A percentile compares a stretch with the other conserved stretches of the same genome.
These are phyloP conservation scores for Oscheius onirici DNA, from an alignment of 2,888 invertebrate genomes.

Conservation along the genomic window DNA sequence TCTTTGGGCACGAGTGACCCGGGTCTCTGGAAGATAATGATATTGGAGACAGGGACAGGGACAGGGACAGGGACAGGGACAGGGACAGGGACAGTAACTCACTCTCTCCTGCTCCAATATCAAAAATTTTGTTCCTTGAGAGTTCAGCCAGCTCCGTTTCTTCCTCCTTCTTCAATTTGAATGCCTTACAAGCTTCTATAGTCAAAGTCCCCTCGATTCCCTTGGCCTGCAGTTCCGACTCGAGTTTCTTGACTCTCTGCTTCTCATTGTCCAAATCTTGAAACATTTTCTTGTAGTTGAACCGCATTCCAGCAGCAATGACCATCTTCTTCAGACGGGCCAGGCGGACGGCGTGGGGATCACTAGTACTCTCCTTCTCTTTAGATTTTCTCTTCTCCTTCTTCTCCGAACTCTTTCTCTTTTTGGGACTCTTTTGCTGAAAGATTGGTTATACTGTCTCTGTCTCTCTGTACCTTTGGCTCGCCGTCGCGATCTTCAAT, in stretches of 20 bases:
- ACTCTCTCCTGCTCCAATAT: constrained; percentile 27
- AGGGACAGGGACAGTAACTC: too few relatives aligned
- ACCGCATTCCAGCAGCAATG: constrained; percentile 23
- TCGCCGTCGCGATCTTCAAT: constrained; percentile 4
- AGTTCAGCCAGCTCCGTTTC: constrained; percentile 27
- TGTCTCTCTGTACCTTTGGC: background rate
- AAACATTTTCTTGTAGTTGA: constrained; percentile 32
- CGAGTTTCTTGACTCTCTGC: constrained; percentile 28
- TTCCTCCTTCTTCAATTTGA: constrained; percentile 21
- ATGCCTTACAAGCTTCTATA: constrained; percentile 13
- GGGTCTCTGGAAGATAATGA: background rate
- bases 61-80: background rate
- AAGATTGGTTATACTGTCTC: background rate
- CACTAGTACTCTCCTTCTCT: background rate
- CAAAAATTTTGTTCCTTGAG: constrained; percentile 20
- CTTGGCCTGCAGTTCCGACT: constrained; percentile 6
- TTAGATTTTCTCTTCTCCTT: background rate
- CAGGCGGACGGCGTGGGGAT: constrained; percentile 7
- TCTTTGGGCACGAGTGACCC: constrained; percentile 19
- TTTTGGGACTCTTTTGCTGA: background rate
- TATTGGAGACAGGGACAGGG: background rate
- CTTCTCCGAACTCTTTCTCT: background rate
- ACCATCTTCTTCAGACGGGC: constrained; percentile 29
- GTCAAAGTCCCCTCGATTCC: constrained; percentile 26
- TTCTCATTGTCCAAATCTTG: constrained; percentile 1